phyloP scores from a whole-genome alignment of 2,888 invertebrate genomes.

The Geotrupes spiniger region DNA sequence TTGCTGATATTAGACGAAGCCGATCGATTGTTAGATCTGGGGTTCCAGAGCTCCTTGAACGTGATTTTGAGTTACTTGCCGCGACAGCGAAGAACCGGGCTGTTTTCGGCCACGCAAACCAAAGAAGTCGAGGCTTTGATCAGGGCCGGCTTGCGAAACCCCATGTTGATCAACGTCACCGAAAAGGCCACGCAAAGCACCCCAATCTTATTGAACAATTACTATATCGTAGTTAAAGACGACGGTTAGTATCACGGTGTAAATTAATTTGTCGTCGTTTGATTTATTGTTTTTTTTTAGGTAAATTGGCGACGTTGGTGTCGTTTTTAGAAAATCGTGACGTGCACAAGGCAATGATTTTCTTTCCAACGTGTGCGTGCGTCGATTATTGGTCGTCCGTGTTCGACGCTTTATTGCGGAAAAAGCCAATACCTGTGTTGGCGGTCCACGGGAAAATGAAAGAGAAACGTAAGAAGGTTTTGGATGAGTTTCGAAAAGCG shows the following conservation, averaged over 20 bases:
- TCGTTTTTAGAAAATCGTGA: slow-evolving; percentile 68
- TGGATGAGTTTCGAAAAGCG: slow-evolving; percentile 75
- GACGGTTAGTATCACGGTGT: slow-evolving; percentile 49
- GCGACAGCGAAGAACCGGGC: slow-evolving; percentile 88
- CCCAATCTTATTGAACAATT: slow-evolving; percentile 70
- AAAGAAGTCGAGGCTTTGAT: slow-evolving; percentile 89
- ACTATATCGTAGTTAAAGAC: slow-evolving; percentile 73
- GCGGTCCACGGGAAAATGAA: slow-evolving; percentile 97
- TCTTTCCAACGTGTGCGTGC: slow-evolving; percentile 93
- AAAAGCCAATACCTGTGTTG: slow-evolving; percentile 62
- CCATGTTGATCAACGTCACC: slow-evolving; percentile 84
- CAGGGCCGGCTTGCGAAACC: slow-evolving; percentile 91
- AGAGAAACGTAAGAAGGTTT: slow-evolving; percentile 74
- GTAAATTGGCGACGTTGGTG: slow-evolving; percentile 78
- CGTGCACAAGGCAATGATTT: slow-evolving; percentile 70
- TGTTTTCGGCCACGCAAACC: slow-evolving; percentile 99
- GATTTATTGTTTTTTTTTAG: slow-evolving; percentile 29
- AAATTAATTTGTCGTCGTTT: slow-evolving; percentile 6
- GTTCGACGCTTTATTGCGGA: slow-evolving; percentile 58
- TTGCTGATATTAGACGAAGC: slow-evolving; percentile 95
- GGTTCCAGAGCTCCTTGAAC: slow-evolving; percentile 82
- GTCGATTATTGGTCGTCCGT: slow-evolving; percentile 88
- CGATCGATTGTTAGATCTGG: slow-evolving; percentile 88
- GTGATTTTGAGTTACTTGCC: slow-evolving; percentile 89
- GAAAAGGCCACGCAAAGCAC: slow-evolving; percentile 78